A percentile compares a stretch with the other conserved stretches of the same genome.
Evolutionary conservation across 2,113 vertebrate species (phyloP).

Genomic region (Corvus moneduloides): DNA sequence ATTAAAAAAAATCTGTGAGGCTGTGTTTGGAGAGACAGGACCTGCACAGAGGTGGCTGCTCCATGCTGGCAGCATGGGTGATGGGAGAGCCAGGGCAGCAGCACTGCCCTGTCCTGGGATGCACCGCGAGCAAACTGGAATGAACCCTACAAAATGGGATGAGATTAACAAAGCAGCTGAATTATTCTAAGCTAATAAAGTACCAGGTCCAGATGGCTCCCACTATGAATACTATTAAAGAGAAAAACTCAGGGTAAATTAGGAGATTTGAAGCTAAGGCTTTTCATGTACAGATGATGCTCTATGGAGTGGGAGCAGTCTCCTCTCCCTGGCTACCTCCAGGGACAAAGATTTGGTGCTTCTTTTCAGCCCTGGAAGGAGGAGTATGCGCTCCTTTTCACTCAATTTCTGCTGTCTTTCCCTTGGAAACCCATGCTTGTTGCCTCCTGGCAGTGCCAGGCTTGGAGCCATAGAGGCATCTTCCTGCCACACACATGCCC

Average conservation of each 20-base stretch:
- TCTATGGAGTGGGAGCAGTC: neutral
- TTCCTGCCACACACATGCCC: neutral
- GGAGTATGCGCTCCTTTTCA: neutral
- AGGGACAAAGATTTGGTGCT: neutral
- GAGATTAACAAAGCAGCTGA: slow-evolving; percentile 63
- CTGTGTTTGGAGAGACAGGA: neutral
- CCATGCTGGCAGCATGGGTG: neutral
- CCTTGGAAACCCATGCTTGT: neutral
- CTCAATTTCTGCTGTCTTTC: neutral
- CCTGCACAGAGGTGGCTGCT: neutral
- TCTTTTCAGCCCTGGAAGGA: neutral
- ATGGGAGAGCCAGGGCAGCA: neutral
- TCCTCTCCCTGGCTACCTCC: neutral
- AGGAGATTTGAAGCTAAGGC: slow-evolving; percentile 47
- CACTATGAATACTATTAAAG: slow-evolving; percentile 51
- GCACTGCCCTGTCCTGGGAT: neutral
- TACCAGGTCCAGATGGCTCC: slow-evolving; percentile 57
- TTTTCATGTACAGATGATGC: slow-evolving; percentile 16
- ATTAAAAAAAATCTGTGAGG: neutral
- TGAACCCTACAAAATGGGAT: slow-evolving; percentile 45
- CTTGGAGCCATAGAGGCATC: neutral
- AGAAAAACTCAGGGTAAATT: slow-evolving; percentile 53
- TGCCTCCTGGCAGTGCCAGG: neutral
- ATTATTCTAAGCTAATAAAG: slow-evolving; percentile 70
- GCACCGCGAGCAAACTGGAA: neutral